phyloP scores from a whole-genome alignment of 1,140 invertebrate genomes.

The Phthorimaea operculella region DNA sequence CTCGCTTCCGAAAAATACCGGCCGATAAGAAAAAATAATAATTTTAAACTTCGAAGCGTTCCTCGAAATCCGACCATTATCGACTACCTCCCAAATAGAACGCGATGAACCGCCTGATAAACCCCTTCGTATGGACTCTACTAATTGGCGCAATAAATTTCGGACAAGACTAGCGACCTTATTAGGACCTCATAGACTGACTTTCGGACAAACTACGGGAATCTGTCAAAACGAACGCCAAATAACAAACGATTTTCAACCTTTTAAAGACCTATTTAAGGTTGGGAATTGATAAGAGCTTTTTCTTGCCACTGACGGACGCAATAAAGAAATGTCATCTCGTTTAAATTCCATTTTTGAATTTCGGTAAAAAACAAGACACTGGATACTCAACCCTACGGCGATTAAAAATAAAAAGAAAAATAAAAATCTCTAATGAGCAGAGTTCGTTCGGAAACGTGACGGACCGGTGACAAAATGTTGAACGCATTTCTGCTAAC shows the following conservation, averaged over 20 bases:
- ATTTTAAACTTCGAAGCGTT: conserved; percentile 25
- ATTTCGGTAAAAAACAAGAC: conserved; percentile 30
- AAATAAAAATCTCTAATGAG: conserved; percentile 51
- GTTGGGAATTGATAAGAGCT: conserved; percentile 32
- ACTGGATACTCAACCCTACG: conserved; percentile 32
- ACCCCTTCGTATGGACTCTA: conserved; percentile 52
- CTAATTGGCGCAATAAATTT: conserved; percentile 68
- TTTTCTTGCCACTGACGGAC: conserved; percentile 25
- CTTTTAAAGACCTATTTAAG: conserved; percentile 43
- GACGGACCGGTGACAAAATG: conserved; percentile 55
- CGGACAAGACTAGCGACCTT: conserved; percentile 33
- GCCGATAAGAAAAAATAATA: conserved; percentile 40
- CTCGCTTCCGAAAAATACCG: conserved; percentile 59
- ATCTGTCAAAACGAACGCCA: conserved; percentile 34
- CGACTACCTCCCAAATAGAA: conserved; percentile 63
- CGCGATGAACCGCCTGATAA: conserved; percentile 50
- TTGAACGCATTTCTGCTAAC: conserved; percentile 28
- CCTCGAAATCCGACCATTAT: conserved; percentile 59
- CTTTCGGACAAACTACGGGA: conserved; percentile 22
- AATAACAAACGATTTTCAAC: conserved; percentile 36
- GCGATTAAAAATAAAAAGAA: conserved; percentile 45
- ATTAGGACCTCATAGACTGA: conserved; percentile 37
- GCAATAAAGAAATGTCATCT: conserved; percentile 55
- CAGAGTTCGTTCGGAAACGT: conserved; percentile 39
- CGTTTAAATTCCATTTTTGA: conserved; percentile 59